A percentile compares a stretch with the other conserved stretches of the same genome.
Evolutionary conservation across 2,888 invertebrate genomes (phyloP).

Genomic region (Melinopterus prodromus): DNA sequence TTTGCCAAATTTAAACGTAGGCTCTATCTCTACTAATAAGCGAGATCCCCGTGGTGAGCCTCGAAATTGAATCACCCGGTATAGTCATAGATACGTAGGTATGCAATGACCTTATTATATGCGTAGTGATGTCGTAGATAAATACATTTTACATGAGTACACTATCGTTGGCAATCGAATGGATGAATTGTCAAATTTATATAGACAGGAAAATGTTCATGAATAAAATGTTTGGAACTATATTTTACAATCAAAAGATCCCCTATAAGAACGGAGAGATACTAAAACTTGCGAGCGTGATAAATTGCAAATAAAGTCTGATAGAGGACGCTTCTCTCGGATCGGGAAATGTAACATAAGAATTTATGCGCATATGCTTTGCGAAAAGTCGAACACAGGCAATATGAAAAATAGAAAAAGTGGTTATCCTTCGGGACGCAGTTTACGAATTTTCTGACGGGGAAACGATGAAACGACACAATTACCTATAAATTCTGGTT

Average conservation of each 20-base stretch:
- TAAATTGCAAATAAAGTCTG: background rate
- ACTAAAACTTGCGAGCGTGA: background rate
- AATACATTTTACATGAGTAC: background rate
- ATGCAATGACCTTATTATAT: too few relatives aligned
- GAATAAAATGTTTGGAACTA: background rate
- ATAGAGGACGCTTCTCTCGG: background rate
- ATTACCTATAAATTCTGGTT: background rate
- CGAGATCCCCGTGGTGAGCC: too few relatives aligned
- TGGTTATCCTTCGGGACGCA: background rate
- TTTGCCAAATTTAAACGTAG: too few relatives aligned
- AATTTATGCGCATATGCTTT: conserved; percentile 4
- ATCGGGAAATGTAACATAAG: background rate
- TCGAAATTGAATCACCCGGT: too few relatives aligned
- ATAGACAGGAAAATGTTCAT: background rate
- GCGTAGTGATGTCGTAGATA: too few relatives aligned
- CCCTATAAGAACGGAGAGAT: background rate
- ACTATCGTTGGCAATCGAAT: background rate
- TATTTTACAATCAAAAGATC: background rate
- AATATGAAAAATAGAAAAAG: background rate
- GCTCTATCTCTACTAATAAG: too few relatives aligned
- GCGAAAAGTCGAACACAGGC: background rate
- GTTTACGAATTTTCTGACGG: background rate
- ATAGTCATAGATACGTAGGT: too few relatives aligned
- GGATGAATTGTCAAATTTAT: background rate
- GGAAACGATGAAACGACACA: background rate